A percentile compares a stretch with the other conserved stretches of the same genome.
phyloP scores from a whole-genome alignment of 2,888 invertebrate genomes.

The Gordius sp. region DNA sequence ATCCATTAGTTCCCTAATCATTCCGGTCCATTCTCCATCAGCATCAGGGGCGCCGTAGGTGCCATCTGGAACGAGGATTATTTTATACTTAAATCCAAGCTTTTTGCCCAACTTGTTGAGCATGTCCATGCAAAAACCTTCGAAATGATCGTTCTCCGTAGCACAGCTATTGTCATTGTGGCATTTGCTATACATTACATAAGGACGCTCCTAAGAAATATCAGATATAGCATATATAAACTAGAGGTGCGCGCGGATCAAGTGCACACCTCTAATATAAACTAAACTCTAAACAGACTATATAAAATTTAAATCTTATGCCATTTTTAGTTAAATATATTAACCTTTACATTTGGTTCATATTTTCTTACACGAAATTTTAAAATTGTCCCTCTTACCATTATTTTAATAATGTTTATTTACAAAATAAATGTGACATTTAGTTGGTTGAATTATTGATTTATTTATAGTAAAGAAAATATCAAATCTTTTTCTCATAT shows the following conservation, averaged over 20 bases:
- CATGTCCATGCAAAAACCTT: constrained; percentile 51
- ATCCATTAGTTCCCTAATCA: constrained; percentile 27
- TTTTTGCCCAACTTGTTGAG: constrained; percentile 32
- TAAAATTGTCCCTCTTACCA: no score
- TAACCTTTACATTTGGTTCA: no score
- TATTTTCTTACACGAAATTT: no score
- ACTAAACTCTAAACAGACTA: no score
- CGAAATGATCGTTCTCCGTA: constrained; percentile 46
- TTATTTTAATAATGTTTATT: no score
- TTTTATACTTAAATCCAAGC: constrained; percentile 26
- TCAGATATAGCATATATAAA: background rate
- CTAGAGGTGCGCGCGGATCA: background rate
- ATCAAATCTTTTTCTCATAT: no score
- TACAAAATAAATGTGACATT: no score
- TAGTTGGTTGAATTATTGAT: no score
- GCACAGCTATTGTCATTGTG: constrained; percentile 28
- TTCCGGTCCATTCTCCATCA: constrained; percentile 27
- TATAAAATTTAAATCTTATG: no score
- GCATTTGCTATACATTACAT: constrained; percentile 28
- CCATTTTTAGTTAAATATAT: no score
- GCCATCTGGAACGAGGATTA: constrained; percentile 27
- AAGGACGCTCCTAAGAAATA: constrained; percentile 28
- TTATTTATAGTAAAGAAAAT: no score
- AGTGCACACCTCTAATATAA: background rate
- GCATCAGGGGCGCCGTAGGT: constrained; percentile 27